These are phyloP conservation scores for Mohoua ochrocephala DNA, from an alignment of 2,113 vertebrate species.

Conservation along the genomic window DNA sequence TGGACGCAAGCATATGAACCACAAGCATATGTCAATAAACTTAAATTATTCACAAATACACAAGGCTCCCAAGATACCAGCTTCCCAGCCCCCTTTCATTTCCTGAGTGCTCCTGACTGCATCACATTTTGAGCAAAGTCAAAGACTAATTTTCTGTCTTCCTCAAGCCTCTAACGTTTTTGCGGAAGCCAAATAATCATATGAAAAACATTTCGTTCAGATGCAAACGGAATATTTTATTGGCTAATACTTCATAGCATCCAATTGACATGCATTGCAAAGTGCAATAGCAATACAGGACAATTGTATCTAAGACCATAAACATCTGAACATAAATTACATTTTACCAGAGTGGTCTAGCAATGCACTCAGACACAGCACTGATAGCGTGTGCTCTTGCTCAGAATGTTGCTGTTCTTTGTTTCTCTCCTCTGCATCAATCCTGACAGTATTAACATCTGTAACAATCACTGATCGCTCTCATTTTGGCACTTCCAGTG, in stretches of 20 bases:
- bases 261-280: background rate
- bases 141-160: background rate
- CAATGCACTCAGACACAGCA: background rate
- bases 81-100: background rate
- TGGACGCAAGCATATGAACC: background rate
- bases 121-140: background rate
- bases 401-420: background rate
- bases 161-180: background rate
- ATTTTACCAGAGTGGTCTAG: background rate
- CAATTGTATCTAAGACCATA: background rate
- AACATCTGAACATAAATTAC: background rate
- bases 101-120: background rate
- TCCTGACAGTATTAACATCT: background rate
- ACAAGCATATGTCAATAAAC: background rate
- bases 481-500: background rate
- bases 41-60: background rate
- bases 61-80: background rate
- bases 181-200: background rate
- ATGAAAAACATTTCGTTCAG: background rate
- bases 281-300: background rate
- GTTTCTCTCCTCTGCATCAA: background rate
- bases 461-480: background rate
- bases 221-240: background rate
- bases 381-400: background rate
- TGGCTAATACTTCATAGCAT: background rate